Percentiles rank a stretch among this genome's conserved stretches.
These are phyloP conservation scores for Adelognathus sp. DNA, from an alignment of 2,888 invertebrate species.

Conservation along the genomic window DNA sequence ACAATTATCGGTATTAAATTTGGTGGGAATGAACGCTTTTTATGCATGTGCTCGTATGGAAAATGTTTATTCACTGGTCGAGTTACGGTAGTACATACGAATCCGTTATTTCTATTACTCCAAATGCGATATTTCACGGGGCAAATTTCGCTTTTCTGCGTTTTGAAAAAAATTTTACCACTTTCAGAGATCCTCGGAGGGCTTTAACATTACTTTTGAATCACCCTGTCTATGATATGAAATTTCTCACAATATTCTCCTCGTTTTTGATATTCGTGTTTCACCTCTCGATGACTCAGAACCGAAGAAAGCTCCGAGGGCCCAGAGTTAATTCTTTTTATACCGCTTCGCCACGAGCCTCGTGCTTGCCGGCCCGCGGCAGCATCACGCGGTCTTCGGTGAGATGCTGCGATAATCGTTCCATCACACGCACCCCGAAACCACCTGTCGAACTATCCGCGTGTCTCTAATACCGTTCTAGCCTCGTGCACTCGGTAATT, in stretches of 20 bases:
- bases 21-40: too few species aligned
- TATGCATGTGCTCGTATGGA: too few species aligned
- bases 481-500: not conserved
- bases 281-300: not conserved
- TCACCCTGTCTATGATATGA: too few species aligned
- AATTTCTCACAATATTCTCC: slow-evolving; percentile 45
- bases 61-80: too few species aligned
- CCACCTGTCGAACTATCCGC: slow-evolving; percentile 24
- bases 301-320: slow-evolving; percentile 27
- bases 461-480: slow-evolving; percentile 29
- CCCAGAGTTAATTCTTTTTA: slow-evolving; percentile 28
- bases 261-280: slow-evolving; percentile 15
- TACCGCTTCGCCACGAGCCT: slow-evolving; percentile 33
- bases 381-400: slow-evolving; percentile 30
- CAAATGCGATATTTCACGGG: too few species aligned
- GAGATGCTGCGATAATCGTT: slow-evolving; percentile 47
- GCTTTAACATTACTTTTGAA: too few species aligned
- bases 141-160: too few species aligned
- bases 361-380: slow-evolving; percentile 23
- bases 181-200: too few species aligned
- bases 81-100: too few species aligned
- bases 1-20: too few species aligned
- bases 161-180: too few species aligned
- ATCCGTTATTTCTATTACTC: too few species aligned
- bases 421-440: slow-evolving; percentile 48